These are phyloP conservation scores for Proterorhinus semilunaris DNA, from an alignment of 2,113 vertebrate genomes.

Conservation along the genomic window DNA sequence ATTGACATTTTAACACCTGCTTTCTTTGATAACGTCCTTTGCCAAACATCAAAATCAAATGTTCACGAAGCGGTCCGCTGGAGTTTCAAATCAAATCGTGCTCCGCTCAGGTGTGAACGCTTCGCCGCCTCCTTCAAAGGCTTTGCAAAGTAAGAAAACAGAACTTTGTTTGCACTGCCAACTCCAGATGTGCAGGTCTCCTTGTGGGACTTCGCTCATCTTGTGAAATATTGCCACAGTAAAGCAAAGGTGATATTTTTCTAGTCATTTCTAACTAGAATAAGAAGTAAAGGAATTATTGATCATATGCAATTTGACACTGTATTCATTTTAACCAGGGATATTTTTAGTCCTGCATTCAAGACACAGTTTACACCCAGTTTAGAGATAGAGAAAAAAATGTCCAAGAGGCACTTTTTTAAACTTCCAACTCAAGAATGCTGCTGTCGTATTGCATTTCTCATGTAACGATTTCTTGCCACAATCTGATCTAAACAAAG, in stretches of 20 bases:
- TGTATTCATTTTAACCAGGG: no score
- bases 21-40: constrained; percentile 11
- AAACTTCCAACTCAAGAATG: background rate
- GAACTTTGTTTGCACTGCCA: constrained; percentile 4
- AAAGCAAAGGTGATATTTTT: no score
- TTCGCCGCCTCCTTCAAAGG: background rate
- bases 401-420: background rate
- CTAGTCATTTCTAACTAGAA: no score
- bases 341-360: no score
- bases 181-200: background rate
- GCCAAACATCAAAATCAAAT: constrained; percentile 5
- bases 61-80: background rate
- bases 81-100: constrained; percentile 4
- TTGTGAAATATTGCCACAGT: constrained; percentile 9
- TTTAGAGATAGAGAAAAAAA: background rate
- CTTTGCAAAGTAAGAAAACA: constrained; percentile 14
- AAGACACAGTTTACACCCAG: background rate
- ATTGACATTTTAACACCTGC: constrained; percentile 1
- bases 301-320: no score
- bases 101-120: background rate
- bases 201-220: constrained; percentile 13
- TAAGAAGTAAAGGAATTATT: no score
- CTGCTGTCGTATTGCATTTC: constrained; percentile 22
- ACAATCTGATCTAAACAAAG: constrained; percentile 51
- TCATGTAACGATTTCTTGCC: constrained; percentile 44